phyloP scores from a whole-genome alignment of 2,888 invertebrate species.

The Cyrtodaria siliqua region DNA sequence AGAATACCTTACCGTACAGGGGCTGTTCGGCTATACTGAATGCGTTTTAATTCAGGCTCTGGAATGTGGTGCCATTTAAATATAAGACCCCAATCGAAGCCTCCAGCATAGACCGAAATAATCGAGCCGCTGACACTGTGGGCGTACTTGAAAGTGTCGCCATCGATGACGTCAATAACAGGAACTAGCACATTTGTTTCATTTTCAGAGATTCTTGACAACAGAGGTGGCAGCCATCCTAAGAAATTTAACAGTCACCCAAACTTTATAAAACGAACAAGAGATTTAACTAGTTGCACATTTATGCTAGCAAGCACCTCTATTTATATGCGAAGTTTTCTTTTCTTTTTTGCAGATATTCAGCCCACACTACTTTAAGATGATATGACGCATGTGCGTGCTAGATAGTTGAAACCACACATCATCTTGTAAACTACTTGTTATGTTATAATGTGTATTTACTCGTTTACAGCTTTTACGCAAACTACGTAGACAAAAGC shows the following conservation, averaged over 20 bases:
- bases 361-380: no score
- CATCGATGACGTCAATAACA: conserved; percentile 65
- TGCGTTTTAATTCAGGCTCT: conserved; percentile 47
- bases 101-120: conserved; percentile 56
- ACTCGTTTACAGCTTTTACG: no score
- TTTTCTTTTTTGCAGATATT: no score
- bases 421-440: no score
- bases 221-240: conserved; percentile 70
- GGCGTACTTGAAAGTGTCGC: conserved; percentile 55
- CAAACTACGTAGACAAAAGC: no score
- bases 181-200: conserved; percentile 65
- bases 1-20: conserved; percentile 58
- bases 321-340: no score
- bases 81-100: conserved; percentile 65
- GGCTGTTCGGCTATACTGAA: conserved; percentile 23
- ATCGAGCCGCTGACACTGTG: conserved; percentile 31
- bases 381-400: no score
- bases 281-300: no score
- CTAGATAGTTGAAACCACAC: no score
- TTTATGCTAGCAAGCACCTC: no score
- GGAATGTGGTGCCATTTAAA: conserved; percentile 71
- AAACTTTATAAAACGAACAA: no score
- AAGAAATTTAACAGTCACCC: background rate
- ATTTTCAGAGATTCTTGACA: conserved; percentile 56
- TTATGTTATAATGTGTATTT: no score